These are phyloP conservation scores for Sicus ferrugineus DNA, from an alignment of 2,888 invertebrate species.

Conservation along the genomic window DNA sequence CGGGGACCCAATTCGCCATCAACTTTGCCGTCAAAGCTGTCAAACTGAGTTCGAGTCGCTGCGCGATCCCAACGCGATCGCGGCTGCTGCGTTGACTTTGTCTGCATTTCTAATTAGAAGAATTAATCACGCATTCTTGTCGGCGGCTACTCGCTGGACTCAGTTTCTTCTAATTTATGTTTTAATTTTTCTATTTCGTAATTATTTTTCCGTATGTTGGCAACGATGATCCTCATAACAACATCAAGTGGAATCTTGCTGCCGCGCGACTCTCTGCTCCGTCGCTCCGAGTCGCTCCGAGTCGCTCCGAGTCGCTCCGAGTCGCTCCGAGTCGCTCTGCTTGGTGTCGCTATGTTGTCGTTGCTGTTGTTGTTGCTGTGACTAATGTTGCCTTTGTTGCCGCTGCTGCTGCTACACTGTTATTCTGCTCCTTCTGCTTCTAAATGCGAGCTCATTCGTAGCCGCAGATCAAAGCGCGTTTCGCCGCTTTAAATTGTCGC, in stretches of 20 bases:
- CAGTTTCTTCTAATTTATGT: slow-evolving; percentile 13
- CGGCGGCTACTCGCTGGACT: neutral
- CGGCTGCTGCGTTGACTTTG: neutral
- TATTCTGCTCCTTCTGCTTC: neutral
- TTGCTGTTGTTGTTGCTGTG: neutral
- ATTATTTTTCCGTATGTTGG: neutral
- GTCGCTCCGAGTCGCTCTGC: neutral
- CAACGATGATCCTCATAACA: too few species aligned
- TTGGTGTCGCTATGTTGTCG: neutral
- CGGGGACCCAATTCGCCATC: neutral
- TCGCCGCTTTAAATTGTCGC: slow-evolving; percentile 11
- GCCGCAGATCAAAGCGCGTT: slow-evolving; percentile 19
- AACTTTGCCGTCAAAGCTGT: neutral
- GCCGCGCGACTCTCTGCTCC: neutral
- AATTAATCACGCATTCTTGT: slow-evolving; percentile 12
- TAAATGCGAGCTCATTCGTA: neutral
- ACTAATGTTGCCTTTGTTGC: neutral
- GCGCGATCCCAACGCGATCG: neutral
- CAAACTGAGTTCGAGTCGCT: neutral
- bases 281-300: neutral
- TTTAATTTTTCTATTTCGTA: slow-evolving; percentile 11
- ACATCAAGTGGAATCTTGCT: too few species aligned
- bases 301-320: neutral
- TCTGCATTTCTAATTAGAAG: slow-evolving; percentile 16
- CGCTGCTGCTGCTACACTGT: neutral